A percentile compares a stretch with the other conserved stretches of the same genome.
phyloP scores from a whole-genome alignment of 2,113 vertebrate species.

The Cynocephalus volans region DNA sequence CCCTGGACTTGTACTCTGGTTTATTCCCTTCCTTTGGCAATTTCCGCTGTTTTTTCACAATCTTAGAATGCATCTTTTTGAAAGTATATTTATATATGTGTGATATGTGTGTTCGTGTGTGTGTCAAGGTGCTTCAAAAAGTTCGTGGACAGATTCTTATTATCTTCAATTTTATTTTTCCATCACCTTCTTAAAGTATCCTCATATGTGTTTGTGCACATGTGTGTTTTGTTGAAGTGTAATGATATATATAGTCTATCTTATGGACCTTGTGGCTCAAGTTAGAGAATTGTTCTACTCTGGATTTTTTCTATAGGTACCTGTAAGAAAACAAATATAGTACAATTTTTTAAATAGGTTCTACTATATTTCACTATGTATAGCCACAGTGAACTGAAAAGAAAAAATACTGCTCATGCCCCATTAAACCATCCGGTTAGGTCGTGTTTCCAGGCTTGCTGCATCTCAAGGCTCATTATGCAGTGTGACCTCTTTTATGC shows the following conservation, averaged over 20 bases:
- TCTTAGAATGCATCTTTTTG: background rate
- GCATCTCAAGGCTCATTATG: background rate
- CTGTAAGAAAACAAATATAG: background rate
- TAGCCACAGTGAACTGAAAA: background rate
- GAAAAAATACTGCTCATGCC: background rate
- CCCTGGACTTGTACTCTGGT: background rate
- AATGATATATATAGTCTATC: background rate
- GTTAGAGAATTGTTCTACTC: constrained; percentile 1
- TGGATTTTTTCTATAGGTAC: background rate
- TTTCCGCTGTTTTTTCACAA: background rate
- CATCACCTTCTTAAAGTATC: too few species aligned
- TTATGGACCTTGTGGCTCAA: background rate
- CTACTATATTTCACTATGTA: background rate
- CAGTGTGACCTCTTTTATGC: background rate
- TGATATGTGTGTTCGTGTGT: background rate
- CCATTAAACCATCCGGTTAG: background rate
- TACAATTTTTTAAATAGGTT: background rate
- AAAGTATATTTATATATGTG: background rate
- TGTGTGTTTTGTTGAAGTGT: background rate
- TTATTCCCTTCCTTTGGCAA: background rate
- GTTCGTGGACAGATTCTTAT: too few species aligned
- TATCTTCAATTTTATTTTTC: too few species aligned
- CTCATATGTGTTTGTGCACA: background rate
- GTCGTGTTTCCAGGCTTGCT: background rate
- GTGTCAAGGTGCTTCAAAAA: too few species aligned